Evolutionary conservation across 1,140 invertebrate genomes (phyloP).

Genomic region (Battus philenor): DNA sequence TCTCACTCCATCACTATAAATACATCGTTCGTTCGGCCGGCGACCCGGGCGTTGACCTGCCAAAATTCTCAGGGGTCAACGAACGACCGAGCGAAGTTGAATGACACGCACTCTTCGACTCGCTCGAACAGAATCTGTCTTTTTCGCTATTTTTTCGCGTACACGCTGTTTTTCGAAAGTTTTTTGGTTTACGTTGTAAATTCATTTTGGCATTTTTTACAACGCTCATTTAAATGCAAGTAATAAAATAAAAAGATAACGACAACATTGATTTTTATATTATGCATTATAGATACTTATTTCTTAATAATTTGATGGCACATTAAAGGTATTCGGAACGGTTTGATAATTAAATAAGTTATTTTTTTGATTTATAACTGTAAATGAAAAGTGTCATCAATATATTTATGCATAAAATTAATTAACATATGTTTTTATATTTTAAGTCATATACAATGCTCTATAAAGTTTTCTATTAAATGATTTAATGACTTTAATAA

Average conservation of each 20-base stretch:
- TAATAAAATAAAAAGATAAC: neutral
- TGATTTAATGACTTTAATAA: neutral
- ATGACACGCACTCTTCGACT: conserved; percentile 19
- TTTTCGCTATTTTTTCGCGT: conserved; percentile 30
- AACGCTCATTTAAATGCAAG: conserved; percentile 1
- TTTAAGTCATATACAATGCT: too few species aligned
- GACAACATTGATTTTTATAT: too few species aligned
- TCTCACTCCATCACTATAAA: conserved; percentile 31
- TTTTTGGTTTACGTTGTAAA: neutral
- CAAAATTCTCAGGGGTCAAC: conserved; percentile 45
- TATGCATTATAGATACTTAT: too few species aligned
- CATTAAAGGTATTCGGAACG: too few species aligned
- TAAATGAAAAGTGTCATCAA: too few species aligned
- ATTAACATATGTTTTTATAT: too few species aligned
- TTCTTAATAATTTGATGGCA: too few species aligned
- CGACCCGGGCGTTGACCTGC: conserved; percentile 44
- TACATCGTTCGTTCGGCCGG: conserved; percentile 27
- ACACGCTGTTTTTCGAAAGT: conserved; percentile 1
- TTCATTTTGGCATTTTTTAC: neutral
- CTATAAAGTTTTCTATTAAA: neutral
- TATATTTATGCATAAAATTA: too few species aligned
- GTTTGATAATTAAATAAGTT: too few species aligned
- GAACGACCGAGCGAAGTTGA: conserved; percentile 42
- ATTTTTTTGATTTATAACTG: too few species aligned
- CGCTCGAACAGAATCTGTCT: conserved; percentile 13